Evolutionary conservation across 2,113 vertebrate species (phyloP).

Genomic region (Mesitornis unicolor): DNA sequence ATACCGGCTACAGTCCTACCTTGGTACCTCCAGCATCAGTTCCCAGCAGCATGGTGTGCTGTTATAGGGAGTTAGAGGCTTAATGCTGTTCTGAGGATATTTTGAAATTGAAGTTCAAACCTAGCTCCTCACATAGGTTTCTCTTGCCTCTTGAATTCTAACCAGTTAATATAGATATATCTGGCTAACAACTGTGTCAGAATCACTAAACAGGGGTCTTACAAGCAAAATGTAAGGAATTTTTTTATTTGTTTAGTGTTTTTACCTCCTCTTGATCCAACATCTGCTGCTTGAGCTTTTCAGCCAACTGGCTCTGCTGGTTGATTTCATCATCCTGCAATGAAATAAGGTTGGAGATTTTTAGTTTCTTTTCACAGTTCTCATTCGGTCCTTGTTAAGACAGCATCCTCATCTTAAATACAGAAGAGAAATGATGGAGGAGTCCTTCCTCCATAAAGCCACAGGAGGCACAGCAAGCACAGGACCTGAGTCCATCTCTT

Average conservation of each 20-base stretch:
- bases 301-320: constrained; percentile 91
- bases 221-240: not conserved
- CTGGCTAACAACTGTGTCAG: not conserved
- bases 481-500: too few relatives aligned
- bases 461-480: too few relatives aligned
- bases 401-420: too few relatives aligned
- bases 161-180: not conserved
- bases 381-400: not conserved
- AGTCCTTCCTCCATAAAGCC: too few relatives aligned
- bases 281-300: constrained; percentile 92
- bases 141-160: not conserved
- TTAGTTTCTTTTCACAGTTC: not conserved
- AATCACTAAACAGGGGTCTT: not conserved
- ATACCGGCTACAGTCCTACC: not conserved
- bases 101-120: not conserved
- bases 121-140: not conserved
- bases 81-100: not conserved
- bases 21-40: not conserved
- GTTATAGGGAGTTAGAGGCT: not conserved
- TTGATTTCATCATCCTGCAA: constrained; percentile 96
- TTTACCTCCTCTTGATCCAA: constrained; percentile 94
- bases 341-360: not conserved
- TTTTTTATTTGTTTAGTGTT: not conserved
- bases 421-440: too few relatives aligned
- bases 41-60: not conserved